Conservation (phyloP, 2,113 vertebrate genomes). For the Salvelinus alpinus region DNA sequence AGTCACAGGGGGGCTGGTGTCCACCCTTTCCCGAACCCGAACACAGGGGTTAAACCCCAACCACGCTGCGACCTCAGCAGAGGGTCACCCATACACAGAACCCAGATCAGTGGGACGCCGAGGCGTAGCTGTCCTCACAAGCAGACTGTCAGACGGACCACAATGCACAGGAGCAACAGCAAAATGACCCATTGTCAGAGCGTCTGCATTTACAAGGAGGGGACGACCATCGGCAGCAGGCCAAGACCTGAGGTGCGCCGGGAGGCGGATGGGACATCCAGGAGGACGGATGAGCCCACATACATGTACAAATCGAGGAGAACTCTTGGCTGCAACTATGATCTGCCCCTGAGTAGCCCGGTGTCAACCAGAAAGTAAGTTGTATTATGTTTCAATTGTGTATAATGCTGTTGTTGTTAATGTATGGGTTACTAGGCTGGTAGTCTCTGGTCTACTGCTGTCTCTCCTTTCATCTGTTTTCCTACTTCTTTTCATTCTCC, state of each 20-base stretch:
- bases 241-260: not conserved
- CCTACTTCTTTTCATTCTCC: too few species aligned
- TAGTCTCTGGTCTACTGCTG: too few species aligned
- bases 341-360: constrained; percentile 77
- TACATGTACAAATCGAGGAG: constrained; percentile 66
- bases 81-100: not conserved
- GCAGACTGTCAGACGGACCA: constrained; percentile 14
- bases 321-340: constrained; percentile 83
- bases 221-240: constrained; percentile 2
- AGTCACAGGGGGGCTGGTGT: not conserved
- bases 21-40: too few species aligned
- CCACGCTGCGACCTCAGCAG: not conserved
- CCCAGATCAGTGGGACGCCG: not conserved
- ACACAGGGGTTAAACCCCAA: too few species aligned
- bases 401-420: not conserved
- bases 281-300: constrained; percentile 16
- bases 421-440: not conserved
- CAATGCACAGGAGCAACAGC: constrained; percentile 13
- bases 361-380: constrained; percentile 52
- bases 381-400: not conserved
- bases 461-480: too few species aligned
- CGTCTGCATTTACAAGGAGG: constrained; percentile 8
- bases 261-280: not conserved
- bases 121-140: not conserved
- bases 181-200: constrained; percentile 11